Evolutionary conservation across 2,888 invertebrate species (phyloP).

Genomic region (Pachymerium ferrugineum): DNA sequence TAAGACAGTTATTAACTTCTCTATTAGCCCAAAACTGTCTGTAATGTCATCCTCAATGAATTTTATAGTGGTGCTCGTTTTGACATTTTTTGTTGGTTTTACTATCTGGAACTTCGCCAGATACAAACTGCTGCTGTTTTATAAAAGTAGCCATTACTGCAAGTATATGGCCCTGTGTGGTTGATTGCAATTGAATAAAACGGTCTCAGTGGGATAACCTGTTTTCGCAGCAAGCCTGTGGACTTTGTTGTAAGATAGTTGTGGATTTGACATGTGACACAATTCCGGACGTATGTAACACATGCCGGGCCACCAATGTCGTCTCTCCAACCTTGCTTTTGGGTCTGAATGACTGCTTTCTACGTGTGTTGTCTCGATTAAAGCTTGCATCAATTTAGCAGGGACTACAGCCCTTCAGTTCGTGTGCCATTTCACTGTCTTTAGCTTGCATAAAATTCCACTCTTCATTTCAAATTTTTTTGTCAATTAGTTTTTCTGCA

Average conservation of each 20-base stretch:
- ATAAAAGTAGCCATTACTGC: not conserved
- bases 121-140: not conserved
- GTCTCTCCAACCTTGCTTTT: not conserved
- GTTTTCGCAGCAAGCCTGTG: not conserved
- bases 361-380: not conserved
- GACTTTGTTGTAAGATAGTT: not conserved
- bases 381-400: not conserved
- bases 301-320: conserved; percentile 6
- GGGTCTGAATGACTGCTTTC: conserved; percentile 8
- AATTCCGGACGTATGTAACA: not conserved
- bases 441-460: too few species aligned
- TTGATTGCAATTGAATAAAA: conserved; percentile 27
- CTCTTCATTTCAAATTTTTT: too few species aligned
- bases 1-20: not conserved
- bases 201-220: not conserved
- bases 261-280: not conserved
- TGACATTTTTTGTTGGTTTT: not conserved
- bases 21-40: not conserved
- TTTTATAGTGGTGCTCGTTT: not conserved
- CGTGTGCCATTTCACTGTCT: too few species aligned
- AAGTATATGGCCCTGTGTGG: not conserved
- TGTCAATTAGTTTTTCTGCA: too few species aligned
- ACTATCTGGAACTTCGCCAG: not conserved
- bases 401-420: too few species aligned
- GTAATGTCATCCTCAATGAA: not conserved